Conservation (phyloP, 2,888 invertebrate species). For the Lasioglossum calceatum region DNA sequence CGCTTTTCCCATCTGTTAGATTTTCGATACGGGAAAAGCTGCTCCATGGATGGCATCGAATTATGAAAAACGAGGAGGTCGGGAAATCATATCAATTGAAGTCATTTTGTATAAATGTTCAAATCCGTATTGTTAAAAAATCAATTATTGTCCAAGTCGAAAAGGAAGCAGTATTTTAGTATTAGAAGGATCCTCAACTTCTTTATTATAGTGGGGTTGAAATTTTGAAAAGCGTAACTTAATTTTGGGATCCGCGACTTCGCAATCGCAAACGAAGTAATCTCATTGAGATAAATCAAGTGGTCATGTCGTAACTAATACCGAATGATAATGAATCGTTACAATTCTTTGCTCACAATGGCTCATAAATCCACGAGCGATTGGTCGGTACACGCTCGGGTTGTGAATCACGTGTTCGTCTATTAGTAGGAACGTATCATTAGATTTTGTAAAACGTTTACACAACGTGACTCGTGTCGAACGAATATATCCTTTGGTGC, state of each 20-base stretch:
- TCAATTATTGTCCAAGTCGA: not conserved
- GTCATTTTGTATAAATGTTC: not conserved
- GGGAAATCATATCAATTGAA: not conserved
- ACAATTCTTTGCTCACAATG: conserved; percentile 45
- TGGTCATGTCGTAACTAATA: conserved; percentile 14
- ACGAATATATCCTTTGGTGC: conserved; percentile 26
- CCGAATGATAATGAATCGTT: conserved; percentile 41
- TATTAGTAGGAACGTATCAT: conserved; percentile 66
- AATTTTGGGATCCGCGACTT: not conserved
- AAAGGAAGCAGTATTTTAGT: not conserved
- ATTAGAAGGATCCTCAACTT: not conserved
- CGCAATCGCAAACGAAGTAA: not conserved
- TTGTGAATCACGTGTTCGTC: conserved; percentile 60
- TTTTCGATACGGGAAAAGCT: not conserved
- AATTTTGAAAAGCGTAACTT: not conserved
- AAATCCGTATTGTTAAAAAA: not conserved
- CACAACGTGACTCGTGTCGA: conserved; percentile 43
- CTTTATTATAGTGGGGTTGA: not conserved
- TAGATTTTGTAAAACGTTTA: conserved; percentile 59
- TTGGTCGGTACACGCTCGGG: conserved; percentile 73
- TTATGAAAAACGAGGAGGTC: not conserved
- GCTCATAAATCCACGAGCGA: conserved; percentile 65
- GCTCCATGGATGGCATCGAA: not conserved
- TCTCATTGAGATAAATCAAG: conserved; percentile 4
- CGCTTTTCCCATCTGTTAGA: not conserved